Conservation (phyloP, 2,888 invertebrate species). For the Philaethria dido region DNA sequence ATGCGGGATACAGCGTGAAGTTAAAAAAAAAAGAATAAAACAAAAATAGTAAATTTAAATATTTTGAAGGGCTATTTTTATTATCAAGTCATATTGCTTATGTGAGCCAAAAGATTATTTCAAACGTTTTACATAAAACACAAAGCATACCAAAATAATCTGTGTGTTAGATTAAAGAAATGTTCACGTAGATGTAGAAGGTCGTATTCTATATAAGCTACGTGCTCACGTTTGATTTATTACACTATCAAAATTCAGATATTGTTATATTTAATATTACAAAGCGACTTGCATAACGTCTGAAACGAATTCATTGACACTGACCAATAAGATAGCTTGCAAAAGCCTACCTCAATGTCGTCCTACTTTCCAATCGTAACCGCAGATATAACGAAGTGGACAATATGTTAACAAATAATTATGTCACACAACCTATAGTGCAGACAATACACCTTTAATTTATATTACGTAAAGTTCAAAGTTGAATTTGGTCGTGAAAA, state of each 20-base stretch:
- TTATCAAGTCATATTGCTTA: neutral
- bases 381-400: slow-evolving; percentile 70
- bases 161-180: slow-evolving; percentile 16
- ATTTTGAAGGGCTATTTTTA: too few relatives aligned
- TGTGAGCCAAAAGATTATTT: neutral
- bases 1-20: too few relatives aligned
- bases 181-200: slow-evolving; percentile 26
- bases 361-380: slow-evolving; percentile 76
- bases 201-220: slow-evolving; percentile 8
- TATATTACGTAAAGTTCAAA: slow-evolving; percentile 52
- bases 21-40: too few relatives aligned
- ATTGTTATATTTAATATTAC: slow-evolving; percentile 39
- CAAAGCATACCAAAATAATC: neutral
- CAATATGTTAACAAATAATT: slow-evolving; percentile 67
- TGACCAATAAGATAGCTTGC: slow-evolving; percentile 73
- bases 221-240: slow-evolving; percentile 30
- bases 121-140: neutral
- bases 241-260: slow-evolving; percentile 21
- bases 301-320: slow-evolving; percentile 79
- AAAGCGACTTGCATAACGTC: slow-evolving; percentile 46
- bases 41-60: too few relatives aligned
- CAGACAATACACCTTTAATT: slow-evolving; percentile 41
- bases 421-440: slow-evolving; percentile 55
- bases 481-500: slow-evolving; percentile 45
- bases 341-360: slow-evolving; percentile 79